These are phyloP conservation scores for Atherinosoma microstoma DNA, from an alignment of 2,797 vertebrate genomes.

Conservation along the genomic window DNA sequence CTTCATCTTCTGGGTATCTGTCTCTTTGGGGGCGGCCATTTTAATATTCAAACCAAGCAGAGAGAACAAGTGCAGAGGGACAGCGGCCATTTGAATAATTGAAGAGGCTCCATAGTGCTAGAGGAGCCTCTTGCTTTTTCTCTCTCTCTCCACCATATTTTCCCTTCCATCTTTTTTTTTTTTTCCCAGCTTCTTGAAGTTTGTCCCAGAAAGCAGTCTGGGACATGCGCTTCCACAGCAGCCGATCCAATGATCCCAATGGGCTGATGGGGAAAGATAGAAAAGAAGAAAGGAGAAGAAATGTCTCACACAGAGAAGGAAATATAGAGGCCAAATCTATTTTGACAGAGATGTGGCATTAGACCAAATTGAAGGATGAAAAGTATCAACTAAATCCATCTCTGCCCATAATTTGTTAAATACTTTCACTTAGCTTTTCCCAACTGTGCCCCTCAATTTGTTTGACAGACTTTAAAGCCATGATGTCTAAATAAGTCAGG, in stretches of 20 bases:
- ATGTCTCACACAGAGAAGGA: conserved; percentile 47
- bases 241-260: conserved; percentile 68
- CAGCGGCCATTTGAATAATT: conserved; percentile 83
- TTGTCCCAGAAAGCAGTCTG: conserved; percentile 81
- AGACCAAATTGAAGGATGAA: conserved; percentile 63
- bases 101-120: conserved; percentile 72
- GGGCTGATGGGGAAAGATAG: conserved; percentile 62
- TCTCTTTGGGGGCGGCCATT: conserved; percentile 76
- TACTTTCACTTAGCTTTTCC: conserved; percentile 53
- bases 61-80: conserved; percentile 83
- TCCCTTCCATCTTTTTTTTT: conserved; percentile 45
- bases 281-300: conserved; percentile 39
- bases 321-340: conserved; percentile 57
- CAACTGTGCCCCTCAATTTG: conserved; percentile 68
- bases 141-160: conserved; percentile 52
- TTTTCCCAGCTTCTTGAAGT: conserved; percentile 72
- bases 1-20: conserved; percentile 77
- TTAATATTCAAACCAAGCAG: conserved; percentile 82
- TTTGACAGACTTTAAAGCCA: conserved; percentile 66
- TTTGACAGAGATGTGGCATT: conserved; percentile 64
- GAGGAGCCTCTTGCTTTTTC: conserved; percentile 66
- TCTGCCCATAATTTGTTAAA: conserved; percentile 71
- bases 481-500: conserved; percentile 61
- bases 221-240: conserved; percentile 66
- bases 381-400: conserved; percentile 57